Evolutionary conservation across 2,888 invertebrate genomes (phyloP).

Genomic region (Pheosia gnoma): DNA sequence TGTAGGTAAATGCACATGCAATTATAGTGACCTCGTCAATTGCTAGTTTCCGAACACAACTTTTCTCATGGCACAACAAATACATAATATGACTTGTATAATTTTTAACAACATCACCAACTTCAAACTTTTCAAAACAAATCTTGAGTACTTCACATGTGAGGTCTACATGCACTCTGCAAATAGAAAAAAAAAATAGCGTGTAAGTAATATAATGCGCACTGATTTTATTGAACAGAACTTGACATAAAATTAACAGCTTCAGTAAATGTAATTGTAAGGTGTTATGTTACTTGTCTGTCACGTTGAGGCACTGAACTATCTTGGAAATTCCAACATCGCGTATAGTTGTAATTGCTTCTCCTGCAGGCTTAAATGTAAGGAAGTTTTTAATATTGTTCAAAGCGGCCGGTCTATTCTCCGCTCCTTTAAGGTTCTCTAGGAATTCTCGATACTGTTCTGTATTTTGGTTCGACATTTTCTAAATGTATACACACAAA

Average conservation of each 20-base stretch:
- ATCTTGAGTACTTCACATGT: slow-evolving; percentile 48
- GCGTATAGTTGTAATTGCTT: slow-evolving; percentile 55
- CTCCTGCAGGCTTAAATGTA: slow-evolving; percentile 54
- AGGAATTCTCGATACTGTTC: slow-evolving; percentile 59
- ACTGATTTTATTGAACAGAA: not conserved
- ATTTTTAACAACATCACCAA: slow-evolving; percentile 84
- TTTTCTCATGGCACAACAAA: slow-evolving; percentile 85
- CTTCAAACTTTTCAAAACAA: slow-evolving; percentile 83
- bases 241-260: not conserved
- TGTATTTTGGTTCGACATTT: slow-evolving; percentile 53
- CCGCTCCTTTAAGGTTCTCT: slow-evolving; percentile 58
- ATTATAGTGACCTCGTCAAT: slow-evolving; percentile 83
- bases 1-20: slow-evolving; percentile 14
- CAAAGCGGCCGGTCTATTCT: slow-evolving; percentile 57
- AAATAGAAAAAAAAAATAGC: no score
- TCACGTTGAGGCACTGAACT: slow-evolving; percentile 85
- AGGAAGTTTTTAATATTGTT: slow-evolving; percentile 70
- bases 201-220: slow-evolving; percentile 3
- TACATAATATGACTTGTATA: slow-evolving; percentile 85
- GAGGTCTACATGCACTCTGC: slow-evolving; percentile 40
- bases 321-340: slow-evolving; percentile 83
- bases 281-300: slow-evolving; percentile 54
- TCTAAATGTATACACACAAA: slow-evolving; percentile 12
- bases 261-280: slow-evolving; percentile 8
- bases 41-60: slow-evolving; percentile 86